Base-by-base conservation (phyloP, 2,888 invertebrate genomes). In the Piscicola geometra region DNA sequence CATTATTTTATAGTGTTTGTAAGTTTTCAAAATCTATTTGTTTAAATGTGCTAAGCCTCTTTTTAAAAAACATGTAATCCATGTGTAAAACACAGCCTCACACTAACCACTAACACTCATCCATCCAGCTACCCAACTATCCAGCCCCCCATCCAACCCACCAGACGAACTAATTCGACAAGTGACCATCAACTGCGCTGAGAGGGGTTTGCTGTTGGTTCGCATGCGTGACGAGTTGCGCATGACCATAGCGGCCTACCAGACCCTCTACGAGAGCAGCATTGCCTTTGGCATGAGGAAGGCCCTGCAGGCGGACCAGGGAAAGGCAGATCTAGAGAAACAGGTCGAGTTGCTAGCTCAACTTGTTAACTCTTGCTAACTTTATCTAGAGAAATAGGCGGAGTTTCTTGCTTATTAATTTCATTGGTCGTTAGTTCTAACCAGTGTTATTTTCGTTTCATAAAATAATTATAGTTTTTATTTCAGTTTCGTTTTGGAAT, bases 221-320 rank as follows among this genome's bases (percentile, higher is more conserved):
- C 89, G 97, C 81, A 92, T 98, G 3, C 89, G 98, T 30, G 97
- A 99, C 84, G 98, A 99, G 87, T 91, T 97, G 77, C 89, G 92
- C 79, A 95, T 98, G 91, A 96, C 97, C 0, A 91, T 98, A 87
- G 92, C 94, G 82, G 95, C 97, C 0, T 98, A 95, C 84, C 94
- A 96, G 86, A 93, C 94, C 0, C 88, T 99, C 0, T 96, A 97
- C 83, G 97, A 97, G 85, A 96, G 96, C 86, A 94, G 96, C 75
- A 93, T 97, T 74, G 96, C 97, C 0, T 99, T 96, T 84, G 97
- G 96, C 35, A 94, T 98, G 91, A 89, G 97, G 78, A 98, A 99
- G 88, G 94, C 76, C 33, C 35, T 73, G 28, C 69, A 76, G 69
- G 52, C 36, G 15, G 73, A 56, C n/a, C 56, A 74, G 35, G 66